Evolutionary conservation across 2,113 vertebrate genomes (phyloP).

Genomic region (Entomyzon cyanotis): DNA sequence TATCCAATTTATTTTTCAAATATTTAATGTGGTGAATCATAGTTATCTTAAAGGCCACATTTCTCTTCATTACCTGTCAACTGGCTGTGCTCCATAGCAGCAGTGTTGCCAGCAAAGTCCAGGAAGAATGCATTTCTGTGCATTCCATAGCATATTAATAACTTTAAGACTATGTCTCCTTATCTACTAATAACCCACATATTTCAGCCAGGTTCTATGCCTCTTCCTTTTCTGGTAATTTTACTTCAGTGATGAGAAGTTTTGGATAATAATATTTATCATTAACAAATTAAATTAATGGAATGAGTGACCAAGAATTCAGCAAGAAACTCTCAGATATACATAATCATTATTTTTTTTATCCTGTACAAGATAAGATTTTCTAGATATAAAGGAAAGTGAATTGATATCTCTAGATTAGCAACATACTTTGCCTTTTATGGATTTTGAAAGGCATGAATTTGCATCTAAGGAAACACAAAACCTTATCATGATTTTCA

Average conservation of each 20-base stretch:
- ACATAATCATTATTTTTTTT: not conserved
- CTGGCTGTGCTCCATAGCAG: not conserved
- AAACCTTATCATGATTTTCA: not conserved
- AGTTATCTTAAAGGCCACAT: conserved; percentile 6
- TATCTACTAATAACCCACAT: not conserved
- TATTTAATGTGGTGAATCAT: not conserved
- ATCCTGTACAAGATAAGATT: not conserved
- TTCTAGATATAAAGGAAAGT: not conserved
- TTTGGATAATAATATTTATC: not conserved
- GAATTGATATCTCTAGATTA: not conserved
- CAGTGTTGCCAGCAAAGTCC: not conserved
- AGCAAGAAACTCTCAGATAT: not conserved
- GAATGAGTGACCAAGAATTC: not conserved
- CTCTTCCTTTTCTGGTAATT: not conserved
- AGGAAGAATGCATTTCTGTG: not conserved
- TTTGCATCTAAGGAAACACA: not conserved
- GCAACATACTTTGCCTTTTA: not conserved
- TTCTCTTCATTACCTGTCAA: not conserved
- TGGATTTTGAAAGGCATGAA: not conserved
- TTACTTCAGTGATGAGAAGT: not conserved
- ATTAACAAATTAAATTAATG: not conserved
- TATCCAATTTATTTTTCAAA: conserved; percentile 10
- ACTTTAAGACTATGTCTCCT: not conserved
- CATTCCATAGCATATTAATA: not conserved
- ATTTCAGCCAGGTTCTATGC: not conserved